phyloP scores from a whole-genome alignment of 1,140 invertebrate species.

The Ceratitis capitata region DNA sequence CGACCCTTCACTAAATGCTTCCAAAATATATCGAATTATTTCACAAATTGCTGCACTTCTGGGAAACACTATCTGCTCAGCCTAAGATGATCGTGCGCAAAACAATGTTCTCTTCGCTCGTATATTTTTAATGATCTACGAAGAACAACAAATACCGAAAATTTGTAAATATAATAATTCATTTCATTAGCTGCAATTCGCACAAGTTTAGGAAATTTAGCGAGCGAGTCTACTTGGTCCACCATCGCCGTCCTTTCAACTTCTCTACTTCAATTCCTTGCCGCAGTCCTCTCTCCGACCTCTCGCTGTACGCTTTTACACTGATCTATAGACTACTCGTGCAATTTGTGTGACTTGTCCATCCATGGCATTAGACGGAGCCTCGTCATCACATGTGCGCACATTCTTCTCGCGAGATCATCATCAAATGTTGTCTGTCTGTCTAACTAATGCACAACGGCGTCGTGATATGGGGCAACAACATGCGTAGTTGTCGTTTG shows the following conservation, averaged over 20 bases:
- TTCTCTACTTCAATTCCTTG: too few relatives aligned
- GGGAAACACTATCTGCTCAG: not conserved
- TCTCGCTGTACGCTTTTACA: not conserved
- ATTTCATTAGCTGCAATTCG: not conserved
- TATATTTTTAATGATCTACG: not conserved
- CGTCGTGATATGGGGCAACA: not conserved
- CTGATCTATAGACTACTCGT: not conserved
- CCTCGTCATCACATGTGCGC: not conserved
- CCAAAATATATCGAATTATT: too few relatives aligned
- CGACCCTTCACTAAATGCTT: not conserved
- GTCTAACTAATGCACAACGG: not conserved
- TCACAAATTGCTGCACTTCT: too few relatives aligned
- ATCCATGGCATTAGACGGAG: not conserved
- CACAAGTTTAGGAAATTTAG: conserved; percentile 16
- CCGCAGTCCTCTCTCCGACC: not conserved
- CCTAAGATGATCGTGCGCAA: not conserved
- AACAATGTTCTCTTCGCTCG: not conserved
- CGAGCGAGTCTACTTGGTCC: not conserved
- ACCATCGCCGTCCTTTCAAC: not conserved
- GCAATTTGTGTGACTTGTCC: not conserved
- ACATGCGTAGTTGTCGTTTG: not conserved
- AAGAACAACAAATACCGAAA: not conserved
- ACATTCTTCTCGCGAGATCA: not conserved
- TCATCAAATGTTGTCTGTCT: not conserved
- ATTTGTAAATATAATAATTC: not conserved